Conservation (phyloP, 2,113 vertebrate species). For the Callopanchax toddi region DNA sequence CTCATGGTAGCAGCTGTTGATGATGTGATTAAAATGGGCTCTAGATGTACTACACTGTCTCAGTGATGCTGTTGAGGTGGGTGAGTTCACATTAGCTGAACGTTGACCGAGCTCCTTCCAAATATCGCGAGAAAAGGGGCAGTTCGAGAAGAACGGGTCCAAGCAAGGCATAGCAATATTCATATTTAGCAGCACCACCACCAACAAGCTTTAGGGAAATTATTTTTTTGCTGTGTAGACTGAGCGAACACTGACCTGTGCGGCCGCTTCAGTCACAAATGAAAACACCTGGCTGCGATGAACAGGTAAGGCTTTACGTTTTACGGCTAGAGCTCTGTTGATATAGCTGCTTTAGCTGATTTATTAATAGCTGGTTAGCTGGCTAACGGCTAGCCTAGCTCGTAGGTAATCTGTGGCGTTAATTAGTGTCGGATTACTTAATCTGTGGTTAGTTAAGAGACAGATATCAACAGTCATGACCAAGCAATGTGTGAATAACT, state of each 20-base stretch:
- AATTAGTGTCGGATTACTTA: conserved; percentile 15
- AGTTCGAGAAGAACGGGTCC: conserved; percentile 46
- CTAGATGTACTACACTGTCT: no score
- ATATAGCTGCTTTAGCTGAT: conserved; percentile 34
- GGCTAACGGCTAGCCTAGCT: conserved; percentile 54
- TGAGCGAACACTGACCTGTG: background rate
- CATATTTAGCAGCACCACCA: conserved; percentile 67
- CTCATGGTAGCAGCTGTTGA: no score
- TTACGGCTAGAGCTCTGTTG: conserved; percentile 10
- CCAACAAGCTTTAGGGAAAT: conserved; percentile 15
- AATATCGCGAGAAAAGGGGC: conserved; percentile 44
- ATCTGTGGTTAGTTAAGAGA: background rate
- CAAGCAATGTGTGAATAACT: rapidly evolving
- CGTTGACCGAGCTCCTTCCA: background rate
- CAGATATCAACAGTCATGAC: background rate
- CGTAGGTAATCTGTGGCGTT: conserved; percentile 21
- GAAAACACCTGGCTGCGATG: conserved; percentile 9
- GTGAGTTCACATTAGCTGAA: no score
- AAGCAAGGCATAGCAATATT: conserved; percentile 61
- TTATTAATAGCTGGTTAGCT: conserved; percentile 66
- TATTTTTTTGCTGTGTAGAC: background rate
- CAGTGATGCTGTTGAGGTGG: no score
- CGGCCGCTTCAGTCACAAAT: background rate
- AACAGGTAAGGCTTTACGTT: conserved; percentile 46
- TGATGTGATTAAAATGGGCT: no score